Conservation (phyloP, 2,888 invertebrate genomes). For the Nemotelus pantherinus region DNA sequence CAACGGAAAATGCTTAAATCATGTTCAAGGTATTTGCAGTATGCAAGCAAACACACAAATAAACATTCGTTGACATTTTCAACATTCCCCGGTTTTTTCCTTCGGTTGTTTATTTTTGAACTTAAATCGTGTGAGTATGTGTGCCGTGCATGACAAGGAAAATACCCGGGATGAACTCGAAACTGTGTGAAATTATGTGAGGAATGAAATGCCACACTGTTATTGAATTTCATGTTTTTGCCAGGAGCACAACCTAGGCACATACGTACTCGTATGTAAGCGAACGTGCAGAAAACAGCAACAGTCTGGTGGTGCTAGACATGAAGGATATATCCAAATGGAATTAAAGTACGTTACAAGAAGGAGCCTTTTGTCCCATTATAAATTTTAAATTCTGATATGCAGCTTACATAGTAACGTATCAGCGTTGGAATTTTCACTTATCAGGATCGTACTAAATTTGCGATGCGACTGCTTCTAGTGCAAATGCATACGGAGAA, state of each 20-base stretch:
- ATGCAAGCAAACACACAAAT: conserved; percentile 40
- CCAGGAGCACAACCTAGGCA: not conserved
- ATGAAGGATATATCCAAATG: not conserved
- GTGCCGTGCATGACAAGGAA: not conserved
- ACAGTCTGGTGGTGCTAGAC: not conserved
- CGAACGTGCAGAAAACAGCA: not conserved
- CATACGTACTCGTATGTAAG: not conserved
- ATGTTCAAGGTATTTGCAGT: conserved; percentile 45
- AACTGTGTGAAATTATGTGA: conserved; percentile 41
- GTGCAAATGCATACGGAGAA: too few species aligned
- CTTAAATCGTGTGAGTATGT: not conserved
- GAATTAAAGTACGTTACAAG: not conserved
- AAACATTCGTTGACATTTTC: conserved; percentile 39
- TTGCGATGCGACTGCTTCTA: too few species aligned
- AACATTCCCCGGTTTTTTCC: conserved; percentile 19
- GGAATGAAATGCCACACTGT: conserved; percentile 30
- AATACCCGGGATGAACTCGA: not conserved
- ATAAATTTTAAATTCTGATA: too few species aligned
- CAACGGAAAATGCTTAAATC: conserved; percentile 48
- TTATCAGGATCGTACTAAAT: too few species aligned
- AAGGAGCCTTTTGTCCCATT: not conserved
- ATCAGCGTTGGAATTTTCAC: too few species aligned
- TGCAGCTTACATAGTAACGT: too few species aligned
- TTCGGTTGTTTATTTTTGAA: conserved; percentile 36
- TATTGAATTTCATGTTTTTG: conserved; percentile 24